These are phyloP conservation scores for Theretra japonica DNA, from an alignment of 2,888 invertebrate species.

Conservation along the genomic window DNA sequence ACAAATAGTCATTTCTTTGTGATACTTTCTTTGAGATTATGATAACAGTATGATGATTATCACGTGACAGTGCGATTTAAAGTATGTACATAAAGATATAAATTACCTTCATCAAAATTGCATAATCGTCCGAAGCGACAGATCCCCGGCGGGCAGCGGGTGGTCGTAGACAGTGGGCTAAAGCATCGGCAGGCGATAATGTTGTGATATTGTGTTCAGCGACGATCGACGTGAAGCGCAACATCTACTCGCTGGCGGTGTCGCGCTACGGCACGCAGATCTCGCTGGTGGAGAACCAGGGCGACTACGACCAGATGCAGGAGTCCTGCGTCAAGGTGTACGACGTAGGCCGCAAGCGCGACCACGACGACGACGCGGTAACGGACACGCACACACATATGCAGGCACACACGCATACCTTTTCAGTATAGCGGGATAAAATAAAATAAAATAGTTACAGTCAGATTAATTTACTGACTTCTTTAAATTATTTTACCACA, in stretches of 20 bases:
- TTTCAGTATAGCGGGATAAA: too few species aligned
- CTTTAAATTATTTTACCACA: too few species aligned
- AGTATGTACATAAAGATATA: too few species aligned
- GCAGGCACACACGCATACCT: neutral
- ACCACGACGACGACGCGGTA: conserved; percentile 95
- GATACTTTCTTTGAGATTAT: too few species aligned
- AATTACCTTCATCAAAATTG: too few species aligned
- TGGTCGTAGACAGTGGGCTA: neutral
- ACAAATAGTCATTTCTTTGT: too few species aligned
- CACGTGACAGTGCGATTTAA: too few species aligned
- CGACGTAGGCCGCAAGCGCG: conserved; percentile 94
- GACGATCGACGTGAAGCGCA: conserved; percentile 96
- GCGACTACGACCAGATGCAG: conserved; percentile 92
- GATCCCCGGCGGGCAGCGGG: neutral
- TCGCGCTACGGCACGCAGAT: conserved; percentile 94
- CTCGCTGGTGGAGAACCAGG: conserved; percentile 95
- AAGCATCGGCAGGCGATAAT: neutral
- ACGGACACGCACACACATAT: neutral
- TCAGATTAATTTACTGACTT: too few species aligned
- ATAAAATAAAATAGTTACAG: too few species aligned
- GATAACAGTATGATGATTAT: too few species aligned
- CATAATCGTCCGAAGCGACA: neutral
- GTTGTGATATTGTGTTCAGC: conserved; percentile 79
- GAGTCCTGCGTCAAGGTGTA: conserved; percentile 96
- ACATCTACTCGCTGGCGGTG: conserved; percentile 93